These are phyloP conservation scores for Stenoptilia bipunctidactyla DNA, from an alignment of 2,888 invertebrate genomes.

Conservation along the genomic window DNA sequence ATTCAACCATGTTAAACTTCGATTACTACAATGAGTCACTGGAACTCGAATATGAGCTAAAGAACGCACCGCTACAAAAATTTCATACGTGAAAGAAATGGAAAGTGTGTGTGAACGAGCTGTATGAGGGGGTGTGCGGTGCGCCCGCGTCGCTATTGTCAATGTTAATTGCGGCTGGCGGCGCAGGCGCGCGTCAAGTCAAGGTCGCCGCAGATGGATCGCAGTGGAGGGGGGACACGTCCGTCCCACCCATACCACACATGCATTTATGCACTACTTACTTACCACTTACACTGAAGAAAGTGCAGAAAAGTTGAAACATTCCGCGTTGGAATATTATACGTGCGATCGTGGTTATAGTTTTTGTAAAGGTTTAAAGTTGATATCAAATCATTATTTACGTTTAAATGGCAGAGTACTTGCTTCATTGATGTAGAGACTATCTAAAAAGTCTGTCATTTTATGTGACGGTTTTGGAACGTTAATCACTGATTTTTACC, in stretches of 20 bases:
- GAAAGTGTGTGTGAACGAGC: conserved; percentile 31
- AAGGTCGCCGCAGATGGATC: conserved; percentile 60
- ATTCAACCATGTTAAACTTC: too few relatives aligned
- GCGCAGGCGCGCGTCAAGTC: conserved; percentile 45
- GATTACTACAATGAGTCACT: too few relatives aligned
- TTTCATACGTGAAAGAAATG: conserved; percentile 23
- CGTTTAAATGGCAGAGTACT: too few relatives aligned
- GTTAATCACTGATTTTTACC: too few relatives aligned
- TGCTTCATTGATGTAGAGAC: too few relatives aligned
- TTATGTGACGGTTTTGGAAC: too few relatives aligned
- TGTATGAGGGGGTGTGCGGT: conserved; percentile 21
- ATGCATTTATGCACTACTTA: conserved; percentile 38
- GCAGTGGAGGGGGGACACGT: conserved; percentile 28
- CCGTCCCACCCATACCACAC: conserved; percentile 28
- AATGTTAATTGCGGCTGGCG: conserved; percentile 51
- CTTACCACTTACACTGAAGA: conserved; percentile 31
- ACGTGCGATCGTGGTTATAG: conserved; percentile 20
- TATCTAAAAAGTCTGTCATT: too few relatives aligned
- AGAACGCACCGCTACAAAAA: background rate
- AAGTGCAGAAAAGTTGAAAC: conserved; percentile 60
- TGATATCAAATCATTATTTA: too few relatives aligned
- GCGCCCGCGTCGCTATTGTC: conserved; percentile 53
- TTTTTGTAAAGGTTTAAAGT: background rate
- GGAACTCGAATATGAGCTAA: too few relatives aligned
- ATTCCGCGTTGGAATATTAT: conserved; percentile 39